phyloP scores from a whole-genome alignment of 2,797 vertebrate genomes.

The Pipistrellus pygmaeus region DNA sequence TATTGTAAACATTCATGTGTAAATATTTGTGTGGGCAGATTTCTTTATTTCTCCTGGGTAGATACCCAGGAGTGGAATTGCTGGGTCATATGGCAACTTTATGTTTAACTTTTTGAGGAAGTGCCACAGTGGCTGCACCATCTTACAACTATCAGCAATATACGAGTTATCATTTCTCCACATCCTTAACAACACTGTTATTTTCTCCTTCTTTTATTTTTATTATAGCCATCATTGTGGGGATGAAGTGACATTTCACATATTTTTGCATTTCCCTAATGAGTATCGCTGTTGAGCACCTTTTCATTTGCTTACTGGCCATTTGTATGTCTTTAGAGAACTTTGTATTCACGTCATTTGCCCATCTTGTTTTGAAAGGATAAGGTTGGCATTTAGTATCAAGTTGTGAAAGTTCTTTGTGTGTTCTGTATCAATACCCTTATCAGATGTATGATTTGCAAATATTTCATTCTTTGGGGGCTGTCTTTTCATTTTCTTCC shows the following conservation, averaged over 20 bases:
- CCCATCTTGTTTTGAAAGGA: not conserved
- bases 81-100: not conserved
- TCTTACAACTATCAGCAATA: not conserved
- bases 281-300: not conserved
- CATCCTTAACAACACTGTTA: not conserved
- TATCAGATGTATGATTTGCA: not conserved
- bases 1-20: not conserved
- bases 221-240: not conserved
- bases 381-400: not conserved
- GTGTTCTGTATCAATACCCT: not conserved
- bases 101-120: slow-evolving; percentile 23
- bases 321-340: not conserved
- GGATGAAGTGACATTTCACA: not conserved
- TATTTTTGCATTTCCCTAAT: slow-evolving; percentile 10
- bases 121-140: not conserved
- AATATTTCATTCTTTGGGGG: not conserved
- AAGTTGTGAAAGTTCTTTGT: not conserved
- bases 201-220: not conserved
- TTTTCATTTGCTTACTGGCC: not conserved
- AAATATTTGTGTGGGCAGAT: not conserved
- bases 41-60: not conserved
- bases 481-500: slow-evolving; percentile 39
- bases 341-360: not conserved
- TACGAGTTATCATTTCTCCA: not conserved
- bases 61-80: not conserved